Evolutionary conservation across 2,113 vertebrate species (phyloP).

Genomic region (Amazona guildingii): DNA sequence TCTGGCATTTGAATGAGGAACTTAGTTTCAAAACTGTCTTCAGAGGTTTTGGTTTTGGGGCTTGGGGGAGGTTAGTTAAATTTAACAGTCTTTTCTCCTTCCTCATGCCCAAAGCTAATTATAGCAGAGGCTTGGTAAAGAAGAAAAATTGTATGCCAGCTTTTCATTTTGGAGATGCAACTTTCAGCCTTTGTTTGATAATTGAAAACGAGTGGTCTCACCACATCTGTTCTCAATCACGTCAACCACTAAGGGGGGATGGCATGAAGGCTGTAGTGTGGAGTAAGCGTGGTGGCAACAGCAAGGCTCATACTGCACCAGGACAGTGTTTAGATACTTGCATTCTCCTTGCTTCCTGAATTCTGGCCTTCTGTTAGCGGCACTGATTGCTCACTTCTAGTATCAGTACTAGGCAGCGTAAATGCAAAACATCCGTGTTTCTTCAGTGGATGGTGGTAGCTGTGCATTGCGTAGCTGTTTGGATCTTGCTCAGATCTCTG

Average conservation of each 20-base stretch:
- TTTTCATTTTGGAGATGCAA: constrained; percentile 23
- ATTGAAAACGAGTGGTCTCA: constrained; percentile 29
- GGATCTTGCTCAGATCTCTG: constrained; percentile 1
- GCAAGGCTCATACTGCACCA: rapidly evolving
- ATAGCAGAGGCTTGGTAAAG: constrained; percentile 25
- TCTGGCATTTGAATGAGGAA: not conserved
- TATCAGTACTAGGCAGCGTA: not conserved
- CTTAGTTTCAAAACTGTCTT: not conserved
- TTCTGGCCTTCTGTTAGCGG: not conserved
- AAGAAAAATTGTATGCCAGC: constrained; percentile 20
- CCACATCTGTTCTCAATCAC: constrained; percentile 40
- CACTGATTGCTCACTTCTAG: not conserved
- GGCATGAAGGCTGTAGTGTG: not conserved
- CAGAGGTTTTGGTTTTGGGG: not conserved
- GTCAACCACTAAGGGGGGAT: not conserved
- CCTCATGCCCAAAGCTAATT: constrained; percentile 16
- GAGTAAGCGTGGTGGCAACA: not conserved
- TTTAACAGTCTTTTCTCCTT: constrained; percentile 7
- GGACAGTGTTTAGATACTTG: rapidly evolving
- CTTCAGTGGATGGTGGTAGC: not conserved
- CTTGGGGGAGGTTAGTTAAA: not conserved
- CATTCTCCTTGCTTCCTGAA: rapidly evolving
- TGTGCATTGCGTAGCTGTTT: not conserved
- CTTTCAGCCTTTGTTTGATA: constrained; percentile 54
- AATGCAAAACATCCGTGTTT: constrained; percentile 44